These are phyloP conservation scores for Pseudopipra pipra DNA, from an alignment of 2,113 vertebrate genomes.

Conservation along the genomic window DNA sequence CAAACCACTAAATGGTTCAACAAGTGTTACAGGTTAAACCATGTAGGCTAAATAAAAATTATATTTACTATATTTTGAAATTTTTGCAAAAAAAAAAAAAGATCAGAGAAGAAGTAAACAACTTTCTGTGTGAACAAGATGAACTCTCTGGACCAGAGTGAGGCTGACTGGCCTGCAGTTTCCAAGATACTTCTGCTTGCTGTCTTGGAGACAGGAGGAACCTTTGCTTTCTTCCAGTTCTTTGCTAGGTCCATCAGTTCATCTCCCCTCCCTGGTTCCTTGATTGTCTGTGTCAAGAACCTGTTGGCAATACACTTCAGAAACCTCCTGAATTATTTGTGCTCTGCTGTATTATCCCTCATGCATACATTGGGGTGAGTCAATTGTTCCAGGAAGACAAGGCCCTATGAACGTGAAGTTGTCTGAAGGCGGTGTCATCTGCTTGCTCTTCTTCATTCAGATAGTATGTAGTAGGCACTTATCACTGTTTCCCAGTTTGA, in stretches of 20 bases:
- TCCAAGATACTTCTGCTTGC: neutral
- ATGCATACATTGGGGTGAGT: accelerated
- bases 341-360: neutral
- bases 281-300: neutral
- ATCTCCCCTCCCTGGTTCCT: neutral
- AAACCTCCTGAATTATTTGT: neutral
- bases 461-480: neutral
- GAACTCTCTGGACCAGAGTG: neutral
- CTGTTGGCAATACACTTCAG: neutral
- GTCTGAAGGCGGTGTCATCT: neutral
- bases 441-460: neutral
- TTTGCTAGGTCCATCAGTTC: neutral
- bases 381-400: neutral
- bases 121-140: neutral
- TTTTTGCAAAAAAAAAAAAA: neutral
- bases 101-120: neutral
- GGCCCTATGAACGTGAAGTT: neutral
- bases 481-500: neutral
- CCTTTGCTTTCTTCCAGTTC: neutral
- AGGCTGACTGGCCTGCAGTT: neutral
- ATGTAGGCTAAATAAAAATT: neutral
- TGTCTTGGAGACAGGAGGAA: neutral
- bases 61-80: neutral
- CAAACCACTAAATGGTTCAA: neutral
- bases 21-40: neutral